Conservation (phyloP, 2,888 invertebrate genomes). For the Cephonodes hylas region DNA sequence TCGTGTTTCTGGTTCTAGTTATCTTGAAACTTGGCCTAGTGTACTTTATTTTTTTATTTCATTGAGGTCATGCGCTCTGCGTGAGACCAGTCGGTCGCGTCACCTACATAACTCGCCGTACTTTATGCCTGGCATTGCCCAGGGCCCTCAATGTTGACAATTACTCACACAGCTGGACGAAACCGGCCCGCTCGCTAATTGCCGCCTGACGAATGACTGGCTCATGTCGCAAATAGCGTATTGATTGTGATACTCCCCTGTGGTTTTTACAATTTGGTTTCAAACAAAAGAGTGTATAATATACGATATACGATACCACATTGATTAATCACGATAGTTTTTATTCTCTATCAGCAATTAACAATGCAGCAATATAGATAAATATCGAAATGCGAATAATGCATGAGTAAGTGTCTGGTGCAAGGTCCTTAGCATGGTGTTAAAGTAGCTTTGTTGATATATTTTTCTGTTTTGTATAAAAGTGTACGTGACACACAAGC, state of each 20-base stretch:
- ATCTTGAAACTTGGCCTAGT: conserved; percentile 24
- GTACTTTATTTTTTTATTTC: conserved; percentile 19
- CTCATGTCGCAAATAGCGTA: not conserved
- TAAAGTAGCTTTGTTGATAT: too few species aligned
- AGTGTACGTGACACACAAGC: not conserved
- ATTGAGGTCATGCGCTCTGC: conserved; percentile 27
- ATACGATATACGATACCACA: too few species aligned
- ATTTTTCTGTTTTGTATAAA: not conserved
- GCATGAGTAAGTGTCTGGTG: too few species aligned
- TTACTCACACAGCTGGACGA: not conserved
- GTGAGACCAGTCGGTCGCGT: conserved; percentile 22
- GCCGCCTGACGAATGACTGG: not conserved
- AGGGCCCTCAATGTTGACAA: not conserved
- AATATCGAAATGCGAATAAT: too few species aligned
- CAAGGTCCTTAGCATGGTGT: too few species aligned
- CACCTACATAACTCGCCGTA: conserved; percentile 16
- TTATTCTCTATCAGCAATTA: too few species aligned
- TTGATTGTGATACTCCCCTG: not conserved
- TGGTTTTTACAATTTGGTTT: not conserved
- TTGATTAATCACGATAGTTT: too few species aligned
- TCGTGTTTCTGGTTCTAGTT: conserved; percentile 21
- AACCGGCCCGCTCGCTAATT: not conserved
- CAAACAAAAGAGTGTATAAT: too few species aligned
- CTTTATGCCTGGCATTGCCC: conserved; percentile 10
- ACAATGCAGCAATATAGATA: too few species aligned